Evolutionary conservation across 2,888 invertebrate species (phyloP).

Genomic region (Spicauda simplicius): DNA sequence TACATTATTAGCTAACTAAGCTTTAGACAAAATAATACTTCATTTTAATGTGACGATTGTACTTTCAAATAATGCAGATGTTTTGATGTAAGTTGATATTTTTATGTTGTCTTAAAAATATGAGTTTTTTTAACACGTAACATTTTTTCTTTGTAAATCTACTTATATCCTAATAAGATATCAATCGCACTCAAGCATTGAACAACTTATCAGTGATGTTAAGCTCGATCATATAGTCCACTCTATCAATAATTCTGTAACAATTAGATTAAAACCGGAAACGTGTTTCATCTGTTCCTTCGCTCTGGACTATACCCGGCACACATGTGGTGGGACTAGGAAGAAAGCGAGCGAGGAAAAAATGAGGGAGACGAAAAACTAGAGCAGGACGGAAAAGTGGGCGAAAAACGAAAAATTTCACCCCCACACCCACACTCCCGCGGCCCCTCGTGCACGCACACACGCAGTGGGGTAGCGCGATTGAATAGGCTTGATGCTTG

Average conservation of each 20-base stretch:
- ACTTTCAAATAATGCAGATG: too few relatives aligned
- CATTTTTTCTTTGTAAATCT: too few relatives aligned
- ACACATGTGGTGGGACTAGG: slow-evolving; percentile 85
- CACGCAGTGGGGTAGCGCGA: slow-evolving; percentile 57
- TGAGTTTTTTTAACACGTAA: too few relatives aligned
- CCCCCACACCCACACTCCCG: slow-evolving; percentile 60
- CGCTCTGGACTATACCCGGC: slow-evolving; percentile 62
- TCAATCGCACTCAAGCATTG: too few relatives aligned
- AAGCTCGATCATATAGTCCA: too few relatives aligned
- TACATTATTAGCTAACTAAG: too few relatives aligned
- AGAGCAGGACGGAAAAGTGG: slow-evolving; percentile 85
- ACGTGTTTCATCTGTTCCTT: slow-evolving; percentile 52
- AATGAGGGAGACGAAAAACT: slow-evolving; percentile 85
- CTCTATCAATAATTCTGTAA: neutral
- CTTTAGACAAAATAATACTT: too few relatives aligned
- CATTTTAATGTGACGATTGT: too few relatives aligned
- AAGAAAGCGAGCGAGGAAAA: slow-evolving; percentile 84
- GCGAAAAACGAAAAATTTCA: slow-evolving; percentile 85
- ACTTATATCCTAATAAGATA: too few relatives aligned
- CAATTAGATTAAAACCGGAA: slow-evolving; percentile 62
- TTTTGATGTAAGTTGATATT: too few relatives aligned
- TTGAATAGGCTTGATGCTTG: slow-evolving; percentile 59
- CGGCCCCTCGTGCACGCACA: slow-evolving; percentile 73
- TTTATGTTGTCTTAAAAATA: too few relatives aligned
- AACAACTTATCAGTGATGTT: too few relatives aligned